Percentiles rank a stretch among this genome's conserved stretches.
Evolutionary conservation across 2,888 invertebrate species (phyloP).

Genomic region (Patella depressa): DNA sequence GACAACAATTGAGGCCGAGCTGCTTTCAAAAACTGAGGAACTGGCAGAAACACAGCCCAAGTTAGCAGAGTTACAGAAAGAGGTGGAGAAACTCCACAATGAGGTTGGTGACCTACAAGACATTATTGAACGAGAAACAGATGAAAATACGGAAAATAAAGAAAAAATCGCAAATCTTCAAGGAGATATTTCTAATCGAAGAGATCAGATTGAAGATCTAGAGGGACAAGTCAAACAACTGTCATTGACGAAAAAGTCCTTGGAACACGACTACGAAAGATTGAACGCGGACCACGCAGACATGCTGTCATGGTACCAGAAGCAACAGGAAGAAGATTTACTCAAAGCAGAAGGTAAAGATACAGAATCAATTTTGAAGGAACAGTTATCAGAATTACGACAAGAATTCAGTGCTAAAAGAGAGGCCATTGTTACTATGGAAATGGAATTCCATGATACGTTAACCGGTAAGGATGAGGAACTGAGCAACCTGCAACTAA

Average conservation of each 20-base stretch:
- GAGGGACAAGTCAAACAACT: neutral
- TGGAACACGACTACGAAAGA: neutral
- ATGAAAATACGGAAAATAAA: constrained; percentile 10
- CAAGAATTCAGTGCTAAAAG: constrained; percentile 12
- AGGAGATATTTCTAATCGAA: neutral
- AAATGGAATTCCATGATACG: neutral
- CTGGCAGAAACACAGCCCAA: neutral
- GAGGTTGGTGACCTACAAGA: neutral
- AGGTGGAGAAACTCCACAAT: neutral
- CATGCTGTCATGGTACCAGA: neutral
- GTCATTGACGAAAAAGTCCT: neutral
- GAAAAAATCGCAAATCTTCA: constrained; percentile 1
- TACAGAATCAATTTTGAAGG: constrained; percentile 10
- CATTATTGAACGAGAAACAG: neutral
- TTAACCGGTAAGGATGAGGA: neutral
- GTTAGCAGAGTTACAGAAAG: neutral
- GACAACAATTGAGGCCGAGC: neutral
- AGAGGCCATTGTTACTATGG: neutral
- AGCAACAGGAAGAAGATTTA: neutral
- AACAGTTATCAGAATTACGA: constrained; percentile 11
- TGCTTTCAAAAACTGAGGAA: neutral
- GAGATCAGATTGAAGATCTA: neutral
- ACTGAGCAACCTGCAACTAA: neutral
- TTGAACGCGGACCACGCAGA: neutral
- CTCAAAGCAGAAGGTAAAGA: constrained; percentile 1